Evolutionary conservation across 2,888 invertebrate genomes (phyloP), one percentile per base, ranked within the genome.

Genomic region (Andrena marginata): DNA sequence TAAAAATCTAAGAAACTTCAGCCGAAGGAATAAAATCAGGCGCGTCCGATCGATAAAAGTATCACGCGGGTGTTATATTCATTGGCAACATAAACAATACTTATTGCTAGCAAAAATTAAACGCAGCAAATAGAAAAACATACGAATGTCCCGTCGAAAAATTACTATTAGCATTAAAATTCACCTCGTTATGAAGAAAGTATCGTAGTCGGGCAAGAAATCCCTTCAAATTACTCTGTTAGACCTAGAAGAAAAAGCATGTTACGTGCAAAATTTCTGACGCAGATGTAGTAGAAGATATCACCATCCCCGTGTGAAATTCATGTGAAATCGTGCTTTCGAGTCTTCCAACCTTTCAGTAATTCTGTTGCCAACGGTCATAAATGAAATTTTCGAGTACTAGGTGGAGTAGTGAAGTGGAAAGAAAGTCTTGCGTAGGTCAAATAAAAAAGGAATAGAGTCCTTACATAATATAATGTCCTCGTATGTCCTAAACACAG

Each of bases 191-290:
- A 82, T 42, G 87, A 84, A 77, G 85, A 81, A 65, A 85, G 77
- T 85, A 85, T 88, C 64, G 85, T 80, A 79, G 84, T 75, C 85
- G 79, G 81, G 79, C 81, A 86, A 86, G 85, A 83, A 74, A 85
- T 89, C 87, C 89, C 91, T 88, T 92, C 92, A 92, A 89, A 92
- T 91, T 87, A 92, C 82, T 92, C 90, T 92, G 92, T 91, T 92
- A 91, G 89, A 92, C 91, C 92, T 92, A 92, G 80, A 90, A 92
- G 90, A 88, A 82, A 90, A 89, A 88, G 89, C 51, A 82, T 77
- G 80, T 80, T 84, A 76, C 77, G 54, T 84, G 80, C 86, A 77
- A 85, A 77, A 73, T 77, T 76, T 49, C 42, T 13, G 63, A 33
- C 67, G 54, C 56, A 56, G 26, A 56, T 42, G 35, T 26, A n/a